Base-by-base conservation (phyloP, 2,888 invertebrate species). In the Ephialtes manifestator region DNA sequence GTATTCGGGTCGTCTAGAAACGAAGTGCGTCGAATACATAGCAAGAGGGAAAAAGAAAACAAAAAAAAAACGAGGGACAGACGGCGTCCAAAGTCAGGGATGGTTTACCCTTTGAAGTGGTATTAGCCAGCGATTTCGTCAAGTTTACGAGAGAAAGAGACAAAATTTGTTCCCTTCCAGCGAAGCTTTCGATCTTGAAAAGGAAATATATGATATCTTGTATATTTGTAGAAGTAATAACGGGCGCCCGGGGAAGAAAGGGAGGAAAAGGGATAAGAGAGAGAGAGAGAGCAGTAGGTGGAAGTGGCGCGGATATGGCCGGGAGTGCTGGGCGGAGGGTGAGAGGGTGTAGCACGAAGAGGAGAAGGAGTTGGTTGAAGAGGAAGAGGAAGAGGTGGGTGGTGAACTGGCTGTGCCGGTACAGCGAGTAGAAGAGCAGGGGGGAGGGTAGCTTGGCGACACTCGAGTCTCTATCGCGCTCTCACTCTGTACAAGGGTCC, bases 381-480 rank as follows among this genome's bases (percentile, higher is more conserved):
- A 70, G 86, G 79, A 75, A 35, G 72, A 83, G 79, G 74, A 70
- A 20, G 48, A 60, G 79, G 55, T 78, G 84, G 82, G 85, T 75
- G 65, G 78, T 43, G 20, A 18, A 48, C 53, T 58, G 71, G 65
- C 71, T 65, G 63, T 81, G 67, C 58, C 72, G 60, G 81, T 72
- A 65, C 68, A 63, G 82, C 39, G 39, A 60, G 58, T 39, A 87
- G 88, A 75, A 83, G 85, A 84, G 90, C 88, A 87, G 89, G 88
- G 88, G 89, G 88, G 91, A 91, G 91, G 92, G 92, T 93, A 93
- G 91, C 93, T 92, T 92, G 93, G 93, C 94, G 94, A 94, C 94
- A 93, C 93, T 94, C 93, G 91, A 94, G 85, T 86, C 88, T 86
- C 88, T 91, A 90, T 90, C 89, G 86, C 86, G 75, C 86, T 87